These are phyloP conservation scores for Anser cygnoides DNA, from an alignment of 2,113 vertebrate genomes.

Conservation along the genomic window DNA sequence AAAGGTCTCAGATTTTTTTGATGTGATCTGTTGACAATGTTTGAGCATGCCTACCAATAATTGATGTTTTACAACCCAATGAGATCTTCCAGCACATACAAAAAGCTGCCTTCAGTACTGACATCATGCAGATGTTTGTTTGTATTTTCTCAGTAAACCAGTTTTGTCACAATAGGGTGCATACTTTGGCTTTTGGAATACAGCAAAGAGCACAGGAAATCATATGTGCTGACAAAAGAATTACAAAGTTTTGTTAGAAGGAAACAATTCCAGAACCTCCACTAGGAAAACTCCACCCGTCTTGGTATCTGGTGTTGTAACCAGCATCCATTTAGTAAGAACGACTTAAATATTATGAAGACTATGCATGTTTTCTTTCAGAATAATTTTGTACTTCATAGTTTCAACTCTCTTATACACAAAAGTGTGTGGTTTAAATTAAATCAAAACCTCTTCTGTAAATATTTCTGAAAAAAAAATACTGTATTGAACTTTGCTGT, in stretches of 20 bases:
- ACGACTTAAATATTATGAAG: not conserved
- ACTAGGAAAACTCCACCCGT: slow-evolving; percentile 33
- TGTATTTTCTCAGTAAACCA: slow-evolving; percentile 19
- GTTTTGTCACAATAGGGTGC: not conserved
- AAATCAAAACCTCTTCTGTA: not conserved
- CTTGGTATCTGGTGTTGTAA: not conserved
- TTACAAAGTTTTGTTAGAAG: slow-evolving; percentile 23
- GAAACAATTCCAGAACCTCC: slow-evolving; percentile 11
- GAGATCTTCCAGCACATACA: slow-evolving; percentile 33
- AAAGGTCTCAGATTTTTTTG: not conserved
- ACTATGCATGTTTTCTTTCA: not conserved
- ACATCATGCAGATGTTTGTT: slow-evolving; percentile 7
- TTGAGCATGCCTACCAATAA: not conserved
- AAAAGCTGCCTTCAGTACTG: not conserved
- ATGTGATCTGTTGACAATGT: not conserved
- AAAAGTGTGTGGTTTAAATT: not conserved
- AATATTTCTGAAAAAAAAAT: not conserved
- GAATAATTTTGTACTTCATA: not conserved
- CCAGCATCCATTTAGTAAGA: not conserved
- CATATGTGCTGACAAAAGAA: slow-evolving; percentile 30
- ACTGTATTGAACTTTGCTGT: not conserved
- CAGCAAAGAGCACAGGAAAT: slow-evolving; percentile 37
- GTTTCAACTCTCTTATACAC: not conserved
- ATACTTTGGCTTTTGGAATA: slow-evolving; percentile 17
- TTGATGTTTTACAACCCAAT: not conserved